phyloP scores from a whole-genome alignment of 2,113 vertebrate genomes.

The Athene noctua region DNA sequence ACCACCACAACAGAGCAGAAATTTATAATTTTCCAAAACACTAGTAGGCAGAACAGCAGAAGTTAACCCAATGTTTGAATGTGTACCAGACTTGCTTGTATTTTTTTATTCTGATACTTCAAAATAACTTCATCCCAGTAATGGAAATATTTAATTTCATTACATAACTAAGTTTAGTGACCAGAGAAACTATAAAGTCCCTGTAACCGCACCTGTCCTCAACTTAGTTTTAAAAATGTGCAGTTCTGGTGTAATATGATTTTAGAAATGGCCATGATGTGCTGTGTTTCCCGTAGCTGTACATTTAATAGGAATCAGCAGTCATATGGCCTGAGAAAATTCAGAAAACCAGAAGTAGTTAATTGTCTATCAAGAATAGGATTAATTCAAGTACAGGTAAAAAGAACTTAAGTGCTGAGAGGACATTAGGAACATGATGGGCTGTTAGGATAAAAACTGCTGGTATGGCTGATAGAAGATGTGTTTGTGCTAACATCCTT shows the following conservation, averaged over 20 bases:
- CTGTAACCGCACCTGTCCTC: not conserved
- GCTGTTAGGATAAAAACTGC: not conserved
- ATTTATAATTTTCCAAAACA: not conserved
- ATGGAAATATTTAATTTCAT: not conserved
- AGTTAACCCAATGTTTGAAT: not conserved
- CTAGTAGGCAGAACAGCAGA: not conserved
- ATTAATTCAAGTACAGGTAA: not conserved
- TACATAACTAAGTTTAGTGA: not conserved
- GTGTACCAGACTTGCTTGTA: not conserved
- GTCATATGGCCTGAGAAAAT: not conserved
- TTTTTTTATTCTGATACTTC: not conserved
- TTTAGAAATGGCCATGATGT: not conserved
- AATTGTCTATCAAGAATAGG: not conserved
- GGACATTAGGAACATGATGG: not conserved
- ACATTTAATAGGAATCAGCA: too few relatives aligned
- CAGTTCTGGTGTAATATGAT: not conserved
- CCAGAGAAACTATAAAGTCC: not conserved
- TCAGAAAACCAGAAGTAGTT: not conserved
- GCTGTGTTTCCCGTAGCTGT: not conserved
- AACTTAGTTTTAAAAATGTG: not conserved
- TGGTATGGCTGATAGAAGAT: not conserved
- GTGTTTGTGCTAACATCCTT: not conserved
- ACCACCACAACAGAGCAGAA: not conserved
- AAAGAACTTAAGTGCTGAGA: not conserved
- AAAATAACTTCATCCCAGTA: not conserved